Conservation (phyloP, 64 coral and sea anemone genomes). For the Anthopleura sola region DNA sequence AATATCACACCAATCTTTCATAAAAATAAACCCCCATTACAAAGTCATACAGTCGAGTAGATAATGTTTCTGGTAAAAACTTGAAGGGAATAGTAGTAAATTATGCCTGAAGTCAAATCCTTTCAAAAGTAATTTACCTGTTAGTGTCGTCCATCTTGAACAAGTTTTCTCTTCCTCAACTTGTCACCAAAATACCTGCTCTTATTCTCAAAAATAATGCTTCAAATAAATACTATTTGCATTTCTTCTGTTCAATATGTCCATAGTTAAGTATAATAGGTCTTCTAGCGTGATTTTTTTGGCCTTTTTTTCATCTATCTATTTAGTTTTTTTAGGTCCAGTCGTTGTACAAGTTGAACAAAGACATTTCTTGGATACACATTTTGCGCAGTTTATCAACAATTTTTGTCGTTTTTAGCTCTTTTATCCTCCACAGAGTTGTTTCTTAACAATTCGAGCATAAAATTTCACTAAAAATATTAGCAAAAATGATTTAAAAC, state of each 20-base stretch:
- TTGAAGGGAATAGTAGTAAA: not conserved
- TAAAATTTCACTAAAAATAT: not conserved
- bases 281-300: not conserved
- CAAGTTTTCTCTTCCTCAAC: not conserved
- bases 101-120: not conserved
- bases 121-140: conserved; percentile 18
- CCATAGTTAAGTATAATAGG: not conserved
- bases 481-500: not conserved
- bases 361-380: not conserved
- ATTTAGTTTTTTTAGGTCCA: not conserved
- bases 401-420: not conserved
- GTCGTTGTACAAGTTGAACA: not conserved
- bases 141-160: conserved; percentile 40
- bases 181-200: not conserved
- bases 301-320: not conserved
- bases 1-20: not conserved
- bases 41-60: too few species aligned
- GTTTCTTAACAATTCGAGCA: not conserved
- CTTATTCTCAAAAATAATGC: not conserved
- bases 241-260: not conserved
- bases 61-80: not conserved
- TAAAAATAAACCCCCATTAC: too few species aligned
- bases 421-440: not conserved
- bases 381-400: not conserved
- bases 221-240: not conserved